Base-by-base conservation (phyloP, 1,140 invertebrate species). In the Papilio xuthus region DNA sequence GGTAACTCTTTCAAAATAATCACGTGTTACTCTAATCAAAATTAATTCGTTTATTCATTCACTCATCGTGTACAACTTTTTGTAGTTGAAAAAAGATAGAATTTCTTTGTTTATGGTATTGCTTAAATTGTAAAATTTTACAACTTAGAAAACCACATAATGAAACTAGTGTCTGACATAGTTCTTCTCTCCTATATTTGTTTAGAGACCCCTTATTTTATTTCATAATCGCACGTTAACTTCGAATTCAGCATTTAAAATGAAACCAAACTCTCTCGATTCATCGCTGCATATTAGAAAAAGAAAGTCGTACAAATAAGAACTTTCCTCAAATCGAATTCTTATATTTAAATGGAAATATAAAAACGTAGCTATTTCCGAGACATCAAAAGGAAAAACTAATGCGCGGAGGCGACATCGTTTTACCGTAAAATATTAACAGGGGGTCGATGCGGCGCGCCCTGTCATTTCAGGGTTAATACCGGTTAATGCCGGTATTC, bases 361-460 rank as follows among this genome's bases (percentile, higher is more conserved):
- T 88, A 87, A 85, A 88, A 89, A 89, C 23, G 10, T 32, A 67
- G 60, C 60, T 13, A 12, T 32, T 67, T 32, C 13, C 60, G 50
- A 83, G 85, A 92, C 91, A 90, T 92, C 90, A 92, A 91, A 93
- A 91, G 87, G 89, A 91, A 92, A 92, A 92, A 90, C 84, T 93
- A 92, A 93, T 92, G 91, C 88, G 86, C 83, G 80, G 78, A 79
- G 86, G 82, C 85, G 84, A 82, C 83, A 84, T 87, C 85, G 88
- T 87, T 90, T 90, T 81, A 81, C 86, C 82, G 85, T 92, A 88
- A 92, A 92, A 91, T 91, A 92, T 91, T 89, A 90, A 91, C 84
- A 78, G 85, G 87, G 85, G 86, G 82, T 83, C 82, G 80, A 50
- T n/a, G 72, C 79, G 77, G 82, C 88, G 84, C 85, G 82, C 90